Percentiles rank a stretch among this genome's conserved stretches.
phyloP scores from a whole-genome alignment of 2,797 vertebrate species.

The Sebastes aleutianus region DNA sequence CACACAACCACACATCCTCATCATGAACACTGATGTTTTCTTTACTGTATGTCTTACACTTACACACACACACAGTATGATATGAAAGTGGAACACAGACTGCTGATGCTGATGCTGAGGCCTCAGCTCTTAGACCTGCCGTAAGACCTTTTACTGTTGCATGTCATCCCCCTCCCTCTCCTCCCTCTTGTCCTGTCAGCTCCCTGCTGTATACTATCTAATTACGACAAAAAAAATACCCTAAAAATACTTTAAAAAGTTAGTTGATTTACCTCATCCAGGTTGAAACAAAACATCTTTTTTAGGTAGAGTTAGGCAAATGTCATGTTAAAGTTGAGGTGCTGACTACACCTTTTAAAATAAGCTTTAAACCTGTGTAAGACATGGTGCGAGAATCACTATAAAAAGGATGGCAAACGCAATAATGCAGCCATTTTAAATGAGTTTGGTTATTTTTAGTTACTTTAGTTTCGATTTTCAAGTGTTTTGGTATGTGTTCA shows the following conservation, averaged over 20 bases:
- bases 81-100: conserved; percentile 35
- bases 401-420: background rate
- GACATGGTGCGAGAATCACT: background rate
- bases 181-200: background rate
- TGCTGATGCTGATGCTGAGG: conserved; percentile 25
- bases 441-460: background rate
- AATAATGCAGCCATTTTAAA: background rate
- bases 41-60: conserved; percentile 10
- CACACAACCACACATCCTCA: conserved; percentile 13
- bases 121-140: conserved; percentile 16
- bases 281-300: background rate
- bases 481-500: background rate
- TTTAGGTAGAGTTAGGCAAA: background rate
- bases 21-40: conserved; percentile 11
- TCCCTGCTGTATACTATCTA: background rate
- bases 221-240: background rate
- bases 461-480: background rate
- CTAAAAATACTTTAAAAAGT: background rate
- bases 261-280: background rate
- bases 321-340: background rate
- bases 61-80: background rate
- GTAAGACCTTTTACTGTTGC: conserved; percentile 17
- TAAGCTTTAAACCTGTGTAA: background rate
- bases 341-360: background rate
- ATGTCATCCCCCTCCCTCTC: background rate